These are phyloP conservation scores for Limonius californicus DNA, from an alignment of 1,140 invertebrate species.

Conservation along the genomic window DNA sequence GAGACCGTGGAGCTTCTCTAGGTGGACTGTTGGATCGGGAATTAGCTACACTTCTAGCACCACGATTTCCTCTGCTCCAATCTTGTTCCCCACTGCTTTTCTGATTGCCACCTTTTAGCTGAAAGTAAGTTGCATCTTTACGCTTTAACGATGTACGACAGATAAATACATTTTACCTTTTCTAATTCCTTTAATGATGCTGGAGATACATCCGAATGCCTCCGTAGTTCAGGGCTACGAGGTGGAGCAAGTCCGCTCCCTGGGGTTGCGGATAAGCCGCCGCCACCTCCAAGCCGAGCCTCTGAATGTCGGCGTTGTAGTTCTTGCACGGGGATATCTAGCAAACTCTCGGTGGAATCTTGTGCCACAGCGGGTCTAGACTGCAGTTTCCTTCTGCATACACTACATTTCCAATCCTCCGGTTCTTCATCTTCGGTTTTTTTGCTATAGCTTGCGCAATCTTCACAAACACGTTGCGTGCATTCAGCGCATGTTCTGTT, in stretches of 20 bases:
- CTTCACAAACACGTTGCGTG: conserved; percentile 84
- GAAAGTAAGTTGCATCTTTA: no score
- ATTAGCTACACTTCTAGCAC: conserved; percentile 49
- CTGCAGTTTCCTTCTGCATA: conserved; percentile 52
- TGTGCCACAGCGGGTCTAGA: conserved; percentile 64
- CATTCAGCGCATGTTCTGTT: conserved; percentile 82
- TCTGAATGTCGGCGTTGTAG: conserved; percentile 75
- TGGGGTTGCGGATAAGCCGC: conserved; percentile 44
- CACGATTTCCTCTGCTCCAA: conserved; percentile 38
- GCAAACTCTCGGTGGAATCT: conserved; percentile 73
- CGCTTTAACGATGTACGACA: no score
- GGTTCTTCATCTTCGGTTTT: conserved; percentile 72
- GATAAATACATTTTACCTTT: no score
- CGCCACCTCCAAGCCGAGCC: conserved; percentile 61
- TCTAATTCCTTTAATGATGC: conserved; percentile 79
- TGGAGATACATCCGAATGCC: conserved; percentile 80
- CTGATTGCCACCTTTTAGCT: conserved; percentile 44
- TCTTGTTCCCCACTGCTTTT: conserved; percentile 38
- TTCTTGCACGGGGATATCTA: conserved; percentile 73
- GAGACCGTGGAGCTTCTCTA: conserved; percentile 45
- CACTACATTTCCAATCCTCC: conserved; percentile 44
- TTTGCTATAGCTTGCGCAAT: conserved; percentile 86
- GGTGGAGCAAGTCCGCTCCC: conserved; percentile 66
- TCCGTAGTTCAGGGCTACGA: conserved; percentile 68
- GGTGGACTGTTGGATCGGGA: conserved; percentile 52